Base-by-base conservation (phyloP, 2,888 invertebrate species). In the Pheosia tremula region DNA sequence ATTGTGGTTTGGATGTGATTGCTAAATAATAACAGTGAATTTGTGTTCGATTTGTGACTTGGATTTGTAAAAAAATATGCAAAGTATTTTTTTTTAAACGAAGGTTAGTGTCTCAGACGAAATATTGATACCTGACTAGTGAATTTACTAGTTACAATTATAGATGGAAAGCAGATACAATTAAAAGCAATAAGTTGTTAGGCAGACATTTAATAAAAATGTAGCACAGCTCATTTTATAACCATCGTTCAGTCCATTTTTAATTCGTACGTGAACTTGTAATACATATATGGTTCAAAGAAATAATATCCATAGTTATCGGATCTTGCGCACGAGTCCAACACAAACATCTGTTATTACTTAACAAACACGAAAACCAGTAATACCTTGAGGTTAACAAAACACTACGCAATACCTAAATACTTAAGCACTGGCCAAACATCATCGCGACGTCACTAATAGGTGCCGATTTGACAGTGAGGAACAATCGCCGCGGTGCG, bases 341-440 rank as follows among this genome's bases (percentile, higher is more conserved):
- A 84, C 80, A 77, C 85, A 86, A 87, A 90, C 89, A 90, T 79
- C 69, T 89, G 87, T 85, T 87, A 91, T 90, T 88, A 86, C 89
- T 89, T 79, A 74, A 83, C 89, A 91, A 91, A 91, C 83, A 91
- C 69, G 78, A 84, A 87, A 91, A 91, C 91, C 89, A 86, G 90
- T 90, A 87, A 87, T 90, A 87, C 85, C 87, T 87, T 88, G 89
- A 91, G 92, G 92, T 92, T 91, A 92, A 91, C 82, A 90, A 82
- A 91, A 91, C 86, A 91, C 82, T 82, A 78, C 90, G 90, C 87
- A 90, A 91, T 86, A 24, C 24, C 24, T 24, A 86, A 86, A 88
- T 90, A 89, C 85, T 90, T 88, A 84, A 86, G 84, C 82, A 76
- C 70, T 81, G 75, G 81, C 83, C 81, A 89, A 90, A 91, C 77